Conservation (phyloP, 2,113 vertebrate species). For the Columba janthina region DNA sequence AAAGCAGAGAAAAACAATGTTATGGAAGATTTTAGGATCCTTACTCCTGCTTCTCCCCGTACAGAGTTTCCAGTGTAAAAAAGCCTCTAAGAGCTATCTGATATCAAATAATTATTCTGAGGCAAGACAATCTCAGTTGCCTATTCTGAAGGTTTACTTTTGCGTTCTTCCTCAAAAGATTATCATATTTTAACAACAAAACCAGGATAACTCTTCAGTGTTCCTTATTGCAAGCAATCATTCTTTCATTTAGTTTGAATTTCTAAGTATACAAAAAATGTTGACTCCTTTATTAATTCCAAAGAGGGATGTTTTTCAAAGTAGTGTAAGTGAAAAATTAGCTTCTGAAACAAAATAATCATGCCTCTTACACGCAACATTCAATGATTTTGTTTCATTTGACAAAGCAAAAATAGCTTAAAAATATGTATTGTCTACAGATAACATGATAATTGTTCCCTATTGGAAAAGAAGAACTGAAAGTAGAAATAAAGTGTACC, state of each 20-base stretch:
- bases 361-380: neutral
- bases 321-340: neutral
- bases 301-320: neutral
- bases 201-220: neutral
- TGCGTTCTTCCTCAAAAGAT: neutral
- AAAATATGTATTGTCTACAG: neutral
- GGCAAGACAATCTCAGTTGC: neutral
- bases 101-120: neutral
- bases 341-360: neutral
- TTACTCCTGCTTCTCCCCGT: neutral
- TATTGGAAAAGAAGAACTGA: neutral
- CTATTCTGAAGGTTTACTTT: neutral
- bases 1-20: neutral
- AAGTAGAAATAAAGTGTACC: constrained; percentile 73
- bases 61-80: neutral
- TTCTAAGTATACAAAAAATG: neutral
- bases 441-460: neutral
- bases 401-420: neutral
- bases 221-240: neutral
- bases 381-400: neutral
- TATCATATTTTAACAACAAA: neutral
- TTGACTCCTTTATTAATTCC: neutral
- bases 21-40: neutral
- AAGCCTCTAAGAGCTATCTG: neutral
- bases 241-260: neutral